These are phyloP conservation scores for Piaya cayana DNA, from an alignment of 2,113 vertebrate genomes.

Conservation along the genomic window DNA sequence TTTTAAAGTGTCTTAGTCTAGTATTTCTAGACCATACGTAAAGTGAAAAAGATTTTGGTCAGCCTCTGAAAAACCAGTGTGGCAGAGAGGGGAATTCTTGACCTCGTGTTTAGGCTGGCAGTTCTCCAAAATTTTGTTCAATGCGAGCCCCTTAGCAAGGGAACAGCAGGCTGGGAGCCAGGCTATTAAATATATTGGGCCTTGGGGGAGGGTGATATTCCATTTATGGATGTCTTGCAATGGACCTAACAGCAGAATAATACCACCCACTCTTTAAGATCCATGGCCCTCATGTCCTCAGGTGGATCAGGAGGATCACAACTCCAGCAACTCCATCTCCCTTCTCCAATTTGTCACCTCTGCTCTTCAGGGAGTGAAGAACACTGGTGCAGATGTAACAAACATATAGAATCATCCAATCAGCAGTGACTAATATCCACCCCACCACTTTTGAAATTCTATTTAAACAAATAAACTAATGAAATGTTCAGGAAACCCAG, in stretches of 20 bases:
- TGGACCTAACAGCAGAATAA: background rate
- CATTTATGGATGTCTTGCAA: background rate
- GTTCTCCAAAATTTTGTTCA: background rate
- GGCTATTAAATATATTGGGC: background rate
- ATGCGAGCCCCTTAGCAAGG: background rate
- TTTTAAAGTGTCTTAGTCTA: background rate
- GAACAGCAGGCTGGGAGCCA: background rate
- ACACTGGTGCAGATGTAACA: background rate
- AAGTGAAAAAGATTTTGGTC: background rate
- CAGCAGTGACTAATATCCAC: background rate
- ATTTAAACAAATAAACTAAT: background rate
- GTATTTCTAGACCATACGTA: background rate
- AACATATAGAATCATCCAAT: background rate
- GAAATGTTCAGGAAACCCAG: background rate
- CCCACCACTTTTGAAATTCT: background rate
- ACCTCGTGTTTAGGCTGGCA: background rate
- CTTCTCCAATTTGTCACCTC: background rate
- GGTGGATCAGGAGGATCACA: background rate
- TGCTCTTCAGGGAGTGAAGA: background rate
- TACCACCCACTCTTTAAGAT: background rate
- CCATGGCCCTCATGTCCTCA: accelerated
- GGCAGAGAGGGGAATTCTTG: background rate
- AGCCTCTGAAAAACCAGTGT: background rate
- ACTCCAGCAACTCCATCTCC: background rate
- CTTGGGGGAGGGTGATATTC: background rate